These are phyloP conservation scores for Enteromius paludinosus DNA, from an alignment of 2,797 vertebrate genomes.

Conservation along the genomic window DNA sequence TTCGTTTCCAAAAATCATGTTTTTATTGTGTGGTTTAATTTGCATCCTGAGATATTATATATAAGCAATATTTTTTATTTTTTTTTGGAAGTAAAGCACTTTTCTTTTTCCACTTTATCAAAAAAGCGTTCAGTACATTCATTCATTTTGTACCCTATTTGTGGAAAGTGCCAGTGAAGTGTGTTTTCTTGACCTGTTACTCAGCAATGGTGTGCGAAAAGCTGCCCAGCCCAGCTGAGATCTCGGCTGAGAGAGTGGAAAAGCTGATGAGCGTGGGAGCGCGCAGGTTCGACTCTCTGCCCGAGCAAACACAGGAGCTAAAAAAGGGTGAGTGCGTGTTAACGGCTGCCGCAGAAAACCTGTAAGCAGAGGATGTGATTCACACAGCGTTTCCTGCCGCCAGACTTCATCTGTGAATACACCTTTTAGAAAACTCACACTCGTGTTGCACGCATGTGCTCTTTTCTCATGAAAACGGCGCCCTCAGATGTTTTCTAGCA, in stretches of 20 bases:
- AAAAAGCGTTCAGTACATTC: not conserved
- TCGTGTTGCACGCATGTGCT: not conserved
- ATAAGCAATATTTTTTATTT: too few species aligned
- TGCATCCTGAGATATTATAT: not conserved
- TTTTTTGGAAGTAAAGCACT: not conserved
- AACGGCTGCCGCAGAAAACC: not conserved
- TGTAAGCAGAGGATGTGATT: conserved; percentile 19
- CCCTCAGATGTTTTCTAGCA: not conserved
- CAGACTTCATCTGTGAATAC: conserved; percentile 2
- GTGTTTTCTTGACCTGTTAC: conserved; percentile 74
- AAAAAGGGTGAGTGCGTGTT: conserved; percentile 82
- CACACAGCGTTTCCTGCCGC: not conserved
- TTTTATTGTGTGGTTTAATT: too few species aligned
- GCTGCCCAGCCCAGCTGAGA: conserved; percentile 91
- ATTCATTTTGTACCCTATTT: conserved; percentile 2
- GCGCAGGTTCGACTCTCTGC: conserved; percentile 86
- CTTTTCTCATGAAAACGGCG: not conserved
- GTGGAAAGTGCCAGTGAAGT: not conserved
- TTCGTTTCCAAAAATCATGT: too few species aligned
- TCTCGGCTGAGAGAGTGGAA: conserved; percentile 87
- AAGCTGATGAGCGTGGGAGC: conserved; percentile 88
- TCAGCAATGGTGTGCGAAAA: conserved; percentile 94
- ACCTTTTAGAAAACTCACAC: not conserved
- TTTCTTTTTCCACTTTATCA: not conserved
- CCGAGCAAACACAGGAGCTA: conserved; percentile 85